Percentiles rank a stretch among this genome's conserved stretches.
phyloP scores from a whole-genome alignment of 2,797 vertebrate species.

The Loris lydekkerianus region DNA sequence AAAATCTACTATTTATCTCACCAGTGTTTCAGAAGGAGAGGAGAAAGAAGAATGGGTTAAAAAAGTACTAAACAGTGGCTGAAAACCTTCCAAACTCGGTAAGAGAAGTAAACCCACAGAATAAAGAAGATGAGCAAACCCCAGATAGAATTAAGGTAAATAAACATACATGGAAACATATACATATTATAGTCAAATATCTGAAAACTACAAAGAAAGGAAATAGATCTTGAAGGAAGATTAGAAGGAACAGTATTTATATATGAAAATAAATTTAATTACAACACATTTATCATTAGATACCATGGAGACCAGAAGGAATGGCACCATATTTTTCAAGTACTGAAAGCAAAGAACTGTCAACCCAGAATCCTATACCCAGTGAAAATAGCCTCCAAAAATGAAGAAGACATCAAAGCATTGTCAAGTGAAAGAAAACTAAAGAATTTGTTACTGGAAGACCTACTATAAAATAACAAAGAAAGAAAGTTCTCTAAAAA shows the following conservation, averaged over 20 bases:
- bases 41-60: not conserved
- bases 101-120: slow-evolving; percentile 9
- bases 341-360: not conserved
- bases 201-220: slow-evolving; percentile 26
- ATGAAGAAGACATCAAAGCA: not conserved
- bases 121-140: not conserved
- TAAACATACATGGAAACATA: not conserved
- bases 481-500: slow-evolving; percentile 40
- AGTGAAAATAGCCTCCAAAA: not conserved
- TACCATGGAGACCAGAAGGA: not conserved
- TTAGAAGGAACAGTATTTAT: not conserved
- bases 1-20: not conserved
- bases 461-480: slow-evolving; percentile 26
- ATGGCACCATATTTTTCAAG: not conserved
- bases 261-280: not conserved
- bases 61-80: slow-evolving; percentile 34
- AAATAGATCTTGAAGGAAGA: not conserved
- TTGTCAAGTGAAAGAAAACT: slow-evolving; percentile 1
- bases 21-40: not conserved
- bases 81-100: not conserved
- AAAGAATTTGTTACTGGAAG: not conserved
- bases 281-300: not conserved
- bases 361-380: not conserved
- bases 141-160: not conserved
- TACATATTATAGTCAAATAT: not conserved